A percentile compares a stretch with the other conserved stretches of the same genome.
phyloP scores from a whole-genome alignment of 2,113 vertebrate genomes.

The Prunella himalayana region DNA sequence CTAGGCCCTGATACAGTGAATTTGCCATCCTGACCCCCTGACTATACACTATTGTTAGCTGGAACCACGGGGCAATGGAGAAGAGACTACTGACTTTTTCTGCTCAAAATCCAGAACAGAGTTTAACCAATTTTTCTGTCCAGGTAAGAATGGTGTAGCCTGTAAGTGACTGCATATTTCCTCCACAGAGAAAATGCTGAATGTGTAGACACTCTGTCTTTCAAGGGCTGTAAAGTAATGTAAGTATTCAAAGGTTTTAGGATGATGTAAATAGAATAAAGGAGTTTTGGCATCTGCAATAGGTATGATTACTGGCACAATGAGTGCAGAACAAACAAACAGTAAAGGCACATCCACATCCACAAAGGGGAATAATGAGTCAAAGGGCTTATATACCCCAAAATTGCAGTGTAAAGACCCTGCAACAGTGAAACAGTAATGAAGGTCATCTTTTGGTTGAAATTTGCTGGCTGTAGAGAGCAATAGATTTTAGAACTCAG shows the following conservation, averaged over 20 bases:
- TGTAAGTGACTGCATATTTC: slow-evolving; percentile 19
- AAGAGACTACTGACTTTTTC: background rate
- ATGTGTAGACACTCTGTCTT: background rate
- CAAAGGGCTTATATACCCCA: background rate
- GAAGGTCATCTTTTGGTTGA: background rate
- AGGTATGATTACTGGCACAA: background rate
- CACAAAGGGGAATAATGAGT: background rate
- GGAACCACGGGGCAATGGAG: background rate
- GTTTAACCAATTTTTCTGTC: slow-evolving; percentile 1
- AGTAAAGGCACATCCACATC: background rate
- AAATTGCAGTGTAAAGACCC: background rate
- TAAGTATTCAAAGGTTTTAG: slow-evolving; percentile 2
- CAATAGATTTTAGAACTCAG: background rate
- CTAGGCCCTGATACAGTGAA: background rate
- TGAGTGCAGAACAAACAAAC: background rate
- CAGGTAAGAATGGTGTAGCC: background rate
- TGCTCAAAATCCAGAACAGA: background rate
- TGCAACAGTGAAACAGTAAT: background rate
- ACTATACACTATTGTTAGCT: background rate
- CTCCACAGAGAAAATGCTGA: background rate
- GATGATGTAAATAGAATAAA: slow-evolving; percentile 21
- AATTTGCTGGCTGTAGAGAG: background rate
- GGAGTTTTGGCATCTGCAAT: background rate
- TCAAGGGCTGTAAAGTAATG: background rate
- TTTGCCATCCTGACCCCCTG: background rate